Evolutionary conservation across 2,888 invertebrate genomes (phyloP).

Genomic region (Andrena trimmerana): DNA sequence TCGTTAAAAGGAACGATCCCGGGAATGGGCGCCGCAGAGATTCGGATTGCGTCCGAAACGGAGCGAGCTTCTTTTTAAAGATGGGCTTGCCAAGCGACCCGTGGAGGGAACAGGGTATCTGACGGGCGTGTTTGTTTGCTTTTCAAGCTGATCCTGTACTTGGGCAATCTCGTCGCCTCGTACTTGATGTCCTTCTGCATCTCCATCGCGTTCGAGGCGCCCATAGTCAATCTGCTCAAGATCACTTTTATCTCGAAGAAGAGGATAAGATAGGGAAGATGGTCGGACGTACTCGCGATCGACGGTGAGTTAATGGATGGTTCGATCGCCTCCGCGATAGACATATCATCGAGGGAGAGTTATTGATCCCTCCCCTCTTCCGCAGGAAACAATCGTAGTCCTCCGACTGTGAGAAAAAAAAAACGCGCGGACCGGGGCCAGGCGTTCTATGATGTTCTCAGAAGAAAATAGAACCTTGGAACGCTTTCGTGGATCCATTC

Average conservation of each 20-base stretch:
- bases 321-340: not conserved
- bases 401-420: not conserved
- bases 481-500: conserved; percentile 5
- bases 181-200: conserved; percentile 91
- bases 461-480: not conserved
- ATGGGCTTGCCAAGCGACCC: no score
- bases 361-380: not conserved
- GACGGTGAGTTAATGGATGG: conserved; percentile 31
- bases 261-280: conserved; percentile 82
- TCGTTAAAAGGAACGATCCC: not conserved
- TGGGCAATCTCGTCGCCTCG: conserved; percentile 92
- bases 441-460: conserved; percentile 9
- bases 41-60: not conserved
- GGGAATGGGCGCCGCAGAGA: no score
- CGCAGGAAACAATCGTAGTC: conserved; percentile 18
- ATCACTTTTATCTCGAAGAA: conserved; percentile 86
- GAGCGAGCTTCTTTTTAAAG: not conserved
- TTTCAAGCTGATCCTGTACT: conserved; percentile 87
- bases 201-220: conserved; percentile 93
- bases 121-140: not conserved
- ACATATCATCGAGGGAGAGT: not conserved
- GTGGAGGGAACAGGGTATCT: no score
- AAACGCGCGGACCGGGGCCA: not conserved
- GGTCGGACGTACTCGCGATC: conserved; percentile 18
- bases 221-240: conserved; percentile 92